Evolutionary conservation across 2,888 invertebrate genomes (phyloP).

Genomic region (Steinernema scapterisci): DNA sequence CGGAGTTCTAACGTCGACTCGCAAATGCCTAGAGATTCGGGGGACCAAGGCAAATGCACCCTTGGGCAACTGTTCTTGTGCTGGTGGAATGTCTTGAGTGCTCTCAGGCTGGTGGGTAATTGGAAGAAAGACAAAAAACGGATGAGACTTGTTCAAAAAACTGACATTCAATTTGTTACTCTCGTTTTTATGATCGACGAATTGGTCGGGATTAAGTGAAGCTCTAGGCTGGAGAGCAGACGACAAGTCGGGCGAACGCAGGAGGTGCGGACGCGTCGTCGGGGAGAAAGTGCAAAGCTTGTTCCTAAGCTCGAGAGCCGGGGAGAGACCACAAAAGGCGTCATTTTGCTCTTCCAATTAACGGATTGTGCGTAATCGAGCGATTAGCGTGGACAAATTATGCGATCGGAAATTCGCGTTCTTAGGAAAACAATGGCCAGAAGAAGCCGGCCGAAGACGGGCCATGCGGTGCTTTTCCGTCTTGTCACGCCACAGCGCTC

Average conservation of each 20-base stretch:
- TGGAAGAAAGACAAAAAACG: slow-evolving; percentile 29
- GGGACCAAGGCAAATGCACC: not conserved
- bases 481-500: slow-evolving; percentile 4
- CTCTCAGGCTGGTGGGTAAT: not conserved
- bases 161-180: slow-evolving; percentile 29
- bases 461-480: not conserved
- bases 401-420: slow-evolving; percentile 24
- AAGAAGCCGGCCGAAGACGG: not conserved
- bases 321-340: not conserved
- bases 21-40: not conserved
- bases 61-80: slow-evolving; percentile 24
- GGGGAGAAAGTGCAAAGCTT: slow-evolving; percentile 20
- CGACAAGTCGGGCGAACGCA: not conserved
- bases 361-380: slow-evolving; percentile 4
- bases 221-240: not conserved
- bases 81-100: slow-evolving; percentile 1
- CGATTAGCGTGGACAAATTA: slow-evolving; percentile 21
- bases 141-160: slow-evolving; percentile 1
- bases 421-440: slow-evolving; percentile 14
- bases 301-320: not conserved
- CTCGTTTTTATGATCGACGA: slow-evolving; percentile 30
- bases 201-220: slow-evolving; percentile 17
- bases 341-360: slow-evolving; percentile 23
- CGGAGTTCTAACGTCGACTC: not conserved
- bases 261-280: not conserved